Conservation (phyloP, 1,140 invertebrate species). For the Drosophila pseudoobscura region DNA sequence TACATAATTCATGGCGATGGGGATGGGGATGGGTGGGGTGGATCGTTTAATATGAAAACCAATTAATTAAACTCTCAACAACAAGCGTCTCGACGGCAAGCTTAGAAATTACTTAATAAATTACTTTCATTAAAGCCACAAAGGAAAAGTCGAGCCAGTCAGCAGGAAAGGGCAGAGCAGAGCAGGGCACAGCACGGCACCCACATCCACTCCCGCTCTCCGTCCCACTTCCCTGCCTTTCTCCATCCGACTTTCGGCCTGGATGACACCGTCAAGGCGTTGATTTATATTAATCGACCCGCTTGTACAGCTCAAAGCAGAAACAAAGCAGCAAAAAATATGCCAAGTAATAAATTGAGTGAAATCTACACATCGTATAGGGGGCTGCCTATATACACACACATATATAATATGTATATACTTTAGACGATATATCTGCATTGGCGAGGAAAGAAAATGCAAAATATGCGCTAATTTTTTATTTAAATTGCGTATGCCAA, state of each 20-base stretch:
- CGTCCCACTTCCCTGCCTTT: too few relatives aligned
- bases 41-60: conserved; percentile 74
- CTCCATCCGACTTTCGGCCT: conserved; percentile 24
- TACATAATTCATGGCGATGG: conserved; percentile 64
- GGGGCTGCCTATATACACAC: conserved; percentile 6
- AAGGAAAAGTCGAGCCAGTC: conserved; percentile 54
- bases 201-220: conserved; percentile 28
- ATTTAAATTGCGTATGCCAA: conserved; percentile 69
- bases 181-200: conserved; percentile 10
- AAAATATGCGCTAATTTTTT: conserved; percentile 61
- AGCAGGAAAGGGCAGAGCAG: too few relatives aligned
- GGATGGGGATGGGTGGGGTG: conserved; percentile 29
- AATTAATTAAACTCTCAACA: conserved; percentile 79
- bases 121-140: conserved; percentile 78
- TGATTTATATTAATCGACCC: conserved; percentile 79
- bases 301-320: conserved; percentile 65
- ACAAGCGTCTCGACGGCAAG: conserved; percentile 74
- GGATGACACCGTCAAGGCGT: conserved; percentile 70
- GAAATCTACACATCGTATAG: conserved; percentile 42
- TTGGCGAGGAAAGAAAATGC: conserved; percentile 24
- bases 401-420: conserved; percentile 15
- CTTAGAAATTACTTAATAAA: conserved; percentile 82
- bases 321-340: conserved; percentile 56
- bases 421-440: background rate
- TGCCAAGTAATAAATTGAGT: conserved; percentile 76